phyloP scores from a whole-genome alignment of 2,888 invertebrate species.

The Poecilus cupreus region DNA sequence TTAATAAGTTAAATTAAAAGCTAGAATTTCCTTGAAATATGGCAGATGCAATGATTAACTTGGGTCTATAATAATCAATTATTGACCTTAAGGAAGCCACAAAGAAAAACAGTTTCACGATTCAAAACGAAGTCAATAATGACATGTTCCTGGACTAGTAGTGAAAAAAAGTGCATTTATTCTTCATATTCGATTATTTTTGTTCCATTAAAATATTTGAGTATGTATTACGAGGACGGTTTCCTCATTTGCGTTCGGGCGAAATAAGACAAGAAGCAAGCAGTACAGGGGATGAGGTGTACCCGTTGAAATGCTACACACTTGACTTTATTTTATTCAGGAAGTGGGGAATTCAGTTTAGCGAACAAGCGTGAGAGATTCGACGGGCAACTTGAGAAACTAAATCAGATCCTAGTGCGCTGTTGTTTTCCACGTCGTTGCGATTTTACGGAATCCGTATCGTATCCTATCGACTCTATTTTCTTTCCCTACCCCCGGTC shows the following conservation, averaged over 20 bases:
- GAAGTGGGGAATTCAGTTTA: conserved; percentile 54
- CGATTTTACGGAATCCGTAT: conserved; percentile 20
- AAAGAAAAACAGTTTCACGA: too few relatives aligned
- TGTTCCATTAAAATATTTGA: too few relatives aligned
- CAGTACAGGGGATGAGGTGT: not conserved
- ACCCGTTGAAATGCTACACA: conserved; percentile 26
- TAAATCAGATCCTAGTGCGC: conserved; percentile 48
- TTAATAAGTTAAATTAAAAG: too few relatives aligned
- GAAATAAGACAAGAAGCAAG: not conserved
- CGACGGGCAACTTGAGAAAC: conserved; percentile 45
- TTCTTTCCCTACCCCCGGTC: not conserved
- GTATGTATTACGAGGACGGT: not conserved
- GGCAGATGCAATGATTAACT: too few relatives aligned
- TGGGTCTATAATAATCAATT: too few relatives aligned
- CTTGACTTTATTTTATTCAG: conserved; percentile 55
- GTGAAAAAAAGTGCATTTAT: too few relatives aligned
- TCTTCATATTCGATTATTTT: too few relatives aligned
- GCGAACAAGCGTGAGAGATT: conserved; percentile 51
- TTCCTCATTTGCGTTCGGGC: not conserved
- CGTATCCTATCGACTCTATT: not conserved
- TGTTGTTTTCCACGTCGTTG: conserved; percentile 39
- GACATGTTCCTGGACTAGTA: too few relatives aligned
- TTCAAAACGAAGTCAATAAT: too few relatives aligned
- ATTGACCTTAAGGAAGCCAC: too few relatives aligned
- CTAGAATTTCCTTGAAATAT: too few relatives aligned